Evolutionary conservation across 2,797 vertebrate genomes (phyloP).

Genomic region (Chelonia mydas): DNA sequence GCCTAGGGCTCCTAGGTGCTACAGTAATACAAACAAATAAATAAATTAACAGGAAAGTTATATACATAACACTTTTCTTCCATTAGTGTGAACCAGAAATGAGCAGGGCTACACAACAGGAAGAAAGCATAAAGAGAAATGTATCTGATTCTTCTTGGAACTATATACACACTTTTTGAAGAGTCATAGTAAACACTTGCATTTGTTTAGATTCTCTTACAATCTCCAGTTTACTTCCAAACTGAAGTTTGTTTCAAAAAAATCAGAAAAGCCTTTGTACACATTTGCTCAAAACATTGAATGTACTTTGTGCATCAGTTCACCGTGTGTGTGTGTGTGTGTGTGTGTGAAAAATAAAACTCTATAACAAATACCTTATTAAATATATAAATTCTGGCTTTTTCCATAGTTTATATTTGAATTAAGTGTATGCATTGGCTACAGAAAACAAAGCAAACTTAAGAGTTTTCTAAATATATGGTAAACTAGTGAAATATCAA

Average conservation of each 20-base stretch:
- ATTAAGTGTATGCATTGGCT: neutral
- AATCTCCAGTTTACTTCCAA: neutral
- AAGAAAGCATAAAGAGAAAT: too few relatives aligned
- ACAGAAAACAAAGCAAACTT: too few relatives aligned
- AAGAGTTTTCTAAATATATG: neutral
- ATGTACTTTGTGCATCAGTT: too few relatives aligned
- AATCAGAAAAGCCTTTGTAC: neutral
- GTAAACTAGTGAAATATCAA: neutral
- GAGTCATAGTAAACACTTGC: neutral
- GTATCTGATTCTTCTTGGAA: neutral
- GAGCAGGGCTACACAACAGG: too few relatives aligned
- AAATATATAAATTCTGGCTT: neutral
- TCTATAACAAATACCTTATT: neutral
- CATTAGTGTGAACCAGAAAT: too few relatives aligned
- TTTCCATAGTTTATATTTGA: neutral
- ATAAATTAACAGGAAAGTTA: neutral
- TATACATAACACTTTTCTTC: neutral
- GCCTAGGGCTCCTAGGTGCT: neutral
- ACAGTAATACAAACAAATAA: neutral
- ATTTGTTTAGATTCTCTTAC: neutral
- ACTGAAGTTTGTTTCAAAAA: neutral
- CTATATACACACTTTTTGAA: neutral
- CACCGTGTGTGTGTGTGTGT: too few relatives aligned
- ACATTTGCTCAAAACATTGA: neutral
- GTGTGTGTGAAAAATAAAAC: too few relatives aligned